phyloP scores from a whole-genome alignment of 1,140 invertebrate genomes.

The Apis florea region DNA sequence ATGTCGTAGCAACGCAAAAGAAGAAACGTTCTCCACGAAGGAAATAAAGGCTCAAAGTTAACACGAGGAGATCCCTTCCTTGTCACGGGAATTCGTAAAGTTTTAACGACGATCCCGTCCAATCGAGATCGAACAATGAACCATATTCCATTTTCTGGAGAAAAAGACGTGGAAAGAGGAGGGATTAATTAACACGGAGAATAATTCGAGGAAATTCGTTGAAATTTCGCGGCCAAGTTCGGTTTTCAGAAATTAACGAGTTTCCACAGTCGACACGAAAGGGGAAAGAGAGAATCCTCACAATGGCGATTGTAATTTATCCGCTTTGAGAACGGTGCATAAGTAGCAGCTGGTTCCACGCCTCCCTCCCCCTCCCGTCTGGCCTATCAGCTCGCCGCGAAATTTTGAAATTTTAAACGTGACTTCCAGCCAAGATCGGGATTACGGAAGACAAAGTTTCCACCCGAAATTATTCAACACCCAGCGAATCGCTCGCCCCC shows the following conservation, averaged over 20 bases:
- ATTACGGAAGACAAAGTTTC: background rate
- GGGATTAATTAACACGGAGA: conserved; percentile 20
- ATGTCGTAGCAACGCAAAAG: no score
- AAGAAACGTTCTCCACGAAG: no score
- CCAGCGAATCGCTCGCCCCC: background rate
- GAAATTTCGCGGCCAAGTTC: conserved; percentile 11
- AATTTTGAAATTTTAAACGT: conserved; percentile 33
- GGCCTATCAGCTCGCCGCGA: background rate
- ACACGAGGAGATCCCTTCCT: no score
- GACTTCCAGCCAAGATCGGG: background rate
- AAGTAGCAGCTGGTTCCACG: background rate
- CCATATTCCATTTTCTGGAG: background rate
- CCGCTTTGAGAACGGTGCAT: background rate
- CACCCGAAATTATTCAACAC: conserved; percentile 19
- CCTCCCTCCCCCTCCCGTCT: background rate
- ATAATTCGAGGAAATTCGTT: conserved; percentile 31
- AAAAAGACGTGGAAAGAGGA: background rate
- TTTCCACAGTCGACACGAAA: background rate
- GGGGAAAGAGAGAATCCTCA: background rate
- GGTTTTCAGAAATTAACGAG: conserved; percentile 23
- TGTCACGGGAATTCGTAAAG: no score
- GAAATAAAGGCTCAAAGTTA: no score
- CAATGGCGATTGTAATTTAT: conserved; percentile 23
- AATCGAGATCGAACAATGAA: background rate
- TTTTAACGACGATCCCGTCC: background rate